These are phyloP conservation scores for Pardalotus punctatus DNA, from an alignment of 2,113 vertebrate species.

Conservation along the genomic window DNA sequence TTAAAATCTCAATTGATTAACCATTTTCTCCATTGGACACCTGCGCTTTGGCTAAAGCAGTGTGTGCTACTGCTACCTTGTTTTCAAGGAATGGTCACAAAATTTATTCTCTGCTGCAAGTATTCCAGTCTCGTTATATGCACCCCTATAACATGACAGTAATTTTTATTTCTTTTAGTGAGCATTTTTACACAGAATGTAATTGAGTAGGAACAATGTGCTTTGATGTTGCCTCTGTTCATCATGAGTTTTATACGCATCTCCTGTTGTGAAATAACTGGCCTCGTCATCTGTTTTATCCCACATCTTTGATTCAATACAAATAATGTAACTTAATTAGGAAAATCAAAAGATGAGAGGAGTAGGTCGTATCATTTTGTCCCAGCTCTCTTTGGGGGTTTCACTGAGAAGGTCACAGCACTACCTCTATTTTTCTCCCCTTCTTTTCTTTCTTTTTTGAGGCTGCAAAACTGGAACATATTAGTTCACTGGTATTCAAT, in stretches of 20 bases:
- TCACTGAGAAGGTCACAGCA: background rate
- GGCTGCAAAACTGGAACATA: background rate
- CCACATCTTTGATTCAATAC: background rate
- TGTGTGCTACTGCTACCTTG: background rate
- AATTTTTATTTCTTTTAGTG: background rate
- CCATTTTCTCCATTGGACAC: background rate
- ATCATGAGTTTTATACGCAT: background rate
- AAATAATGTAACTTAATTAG: background rate
- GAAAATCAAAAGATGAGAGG: background rate
- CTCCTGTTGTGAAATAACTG: background rate
- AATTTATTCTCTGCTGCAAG: background rate
- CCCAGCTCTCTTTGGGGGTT: background rate
- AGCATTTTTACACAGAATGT: background rate
- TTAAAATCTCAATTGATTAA: background rate
- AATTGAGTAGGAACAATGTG: background rate
- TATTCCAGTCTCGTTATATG: background rate
- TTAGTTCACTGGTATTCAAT: conserved; percentile 20
- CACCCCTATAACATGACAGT: background rate
- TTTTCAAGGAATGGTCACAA: background rate
- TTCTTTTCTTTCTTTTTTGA: background rate
- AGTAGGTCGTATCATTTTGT: background rate
- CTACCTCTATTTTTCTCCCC: background rate
- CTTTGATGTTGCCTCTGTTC: background rate
- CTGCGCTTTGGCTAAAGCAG: background rate
- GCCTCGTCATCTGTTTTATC: background rate